Conservation (phyloP, 2,113 vertebrate species). For the Lasiurus borealis region DNA sequence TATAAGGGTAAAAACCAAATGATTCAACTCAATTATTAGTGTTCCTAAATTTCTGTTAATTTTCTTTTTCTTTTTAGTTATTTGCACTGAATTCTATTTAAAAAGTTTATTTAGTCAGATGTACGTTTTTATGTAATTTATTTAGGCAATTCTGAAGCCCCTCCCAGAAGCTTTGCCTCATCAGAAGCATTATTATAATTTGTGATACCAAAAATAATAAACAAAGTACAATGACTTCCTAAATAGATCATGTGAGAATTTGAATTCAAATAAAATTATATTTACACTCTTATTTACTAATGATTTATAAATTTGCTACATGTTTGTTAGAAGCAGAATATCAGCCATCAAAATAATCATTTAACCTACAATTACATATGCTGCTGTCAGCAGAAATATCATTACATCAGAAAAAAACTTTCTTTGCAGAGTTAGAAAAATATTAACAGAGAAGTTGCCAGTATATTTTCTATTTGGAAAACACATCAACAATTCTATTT, state of each 20-base stretch:
- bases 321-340: not conserved
- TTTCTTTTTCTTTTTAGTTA: not conserved
- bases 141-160: not conserved
- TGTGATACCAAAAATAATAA: not conserved
- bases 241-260: not conserved
- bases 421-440: not conserved
- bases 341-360: not conserved
- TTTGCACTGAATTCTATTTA: not conserved
- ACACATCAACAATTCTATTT: not conserved
- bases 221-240: not conserved
- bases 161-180: not conserved
- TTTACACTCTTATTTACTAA: not conserved
- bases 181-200: not conserved
- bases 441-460: not conserved
- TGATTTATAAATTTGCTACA: not conserved
- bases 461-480: not conserved
- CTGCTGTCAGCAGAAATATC: not conserved
- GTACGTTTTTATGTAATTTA: not conserved
- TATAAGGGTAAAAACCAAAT: not conserved
- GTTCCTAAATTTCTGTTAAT: not conserved
- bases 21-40: not conserved
- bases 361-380: not conserved
- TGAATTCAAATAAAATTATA: conserved; percentile 20
- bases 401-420: not conserved
- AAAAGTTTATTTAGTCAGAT: not conserved